Conservation (phyloP, 1,140 invertebrate genomes). For the Lutraria rhynchaena region DNA sequence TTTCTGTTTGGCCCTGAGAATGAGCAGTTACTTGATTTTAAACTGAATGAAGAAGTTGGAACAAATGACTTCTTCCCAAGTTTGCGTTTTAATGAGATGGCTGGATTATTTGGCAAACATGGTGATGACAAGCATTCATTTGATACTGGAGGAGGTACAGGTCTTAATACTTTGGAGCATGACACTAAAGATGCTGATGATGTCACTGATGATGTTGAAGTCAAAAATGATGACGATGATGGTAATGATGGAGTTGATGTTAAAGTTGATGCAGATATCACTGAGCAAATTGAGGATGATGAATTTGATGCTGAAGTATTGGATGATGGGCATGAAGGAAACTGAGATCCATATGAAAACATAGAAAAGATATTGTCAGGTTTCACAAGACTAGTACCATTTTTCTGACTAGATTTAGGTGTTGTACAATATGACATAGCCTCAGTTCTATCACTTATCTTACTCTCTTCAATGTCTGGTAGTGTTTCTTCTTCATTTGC, state of each 20-base stretch:
- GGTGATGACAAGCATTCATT: background rate
- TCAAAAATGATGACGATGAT: background rate
- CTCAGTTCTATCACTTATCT: no score
- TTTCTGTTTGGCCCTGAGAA: no score
- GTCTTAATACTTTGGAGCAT: background rate
- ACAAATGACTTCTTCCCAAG: background rate
- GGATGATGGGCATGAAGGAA: background rate
- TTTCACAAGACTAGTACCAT: background rate
- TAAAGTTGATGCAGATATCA: background rate
- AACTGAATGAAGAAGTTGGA: no score
- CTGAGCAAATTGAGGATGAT: background rate
- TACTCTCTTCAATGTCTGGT: background rate
- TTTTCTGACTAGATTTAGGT: background rate
- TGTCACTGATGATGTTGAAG: background rate
- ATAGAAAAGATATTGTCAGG: constrained; percentile 5
- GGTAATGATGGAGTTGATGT: background rate
- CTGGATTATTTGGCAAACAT: background rate
- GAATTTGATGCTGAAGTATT: background rate
- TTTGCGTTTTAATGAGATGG: constrained; percentile 1
- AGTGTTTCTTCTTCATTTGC: background rate
- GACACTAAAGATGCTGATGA: background rate
- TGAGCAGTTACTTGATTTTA: no score
- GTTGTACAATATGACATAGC: no score
- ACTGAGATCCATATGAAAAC: constrained; percentile 2
- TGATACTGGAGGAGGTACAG: background rate